Base-by-base conservation (phyloP, 2,888 invertebrate species). In the Thymelicus sylvestris region DNA sequence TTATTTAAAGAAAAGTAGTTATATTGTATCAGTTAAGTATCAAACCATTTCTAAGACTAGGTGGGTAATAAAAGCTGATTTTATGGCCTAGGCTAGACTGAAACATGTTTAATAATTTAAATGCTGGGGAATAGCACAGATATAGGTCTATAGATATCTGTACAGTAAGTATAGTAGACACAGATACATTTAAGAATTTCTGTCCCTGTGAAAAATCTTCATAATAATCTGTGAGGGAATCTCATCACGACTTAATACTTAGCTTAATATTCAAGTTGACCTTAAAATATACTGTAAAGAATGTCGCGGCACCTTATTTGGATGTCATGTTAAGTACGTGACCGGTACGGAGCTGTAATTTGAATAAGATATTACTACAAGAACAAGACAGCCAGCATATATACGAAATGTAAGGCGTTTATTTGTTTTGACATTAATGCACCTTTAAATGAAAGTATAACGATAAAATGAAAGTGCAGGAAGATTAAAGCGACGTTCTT, bases 271-370 rank as follows among this genome's bases (percentile, higher is more conserved):
- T 70, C 10, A 59, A 59, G 64, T 50, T 15, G 41, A 73, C 69
- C 72, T 73, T 73, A 73, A 75, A 73, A 76, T 38, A 52, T 48
- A 76, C 75, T 19, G 50, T 55, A 74, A 67, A 74, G 76, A 77
- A 76, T 74, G 74, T 76, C 70, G 74, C 74, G 75, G 78, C 74
- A 75, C 81, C 81, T 78, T 83, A 75, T 80, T 74, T 74, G 72
- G 67, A 68, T 74, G 74, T 72, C 76, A 76, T 74, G 72, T 74
- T 75, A 74, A 66, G 63, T 60, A 77, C 77, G 77, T 77, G 78
- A 75, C 74, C 72, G 71, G 73, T 65, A 67, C 71, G 66, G 55
- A 68, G 72, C 74, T 73, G 74, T 75, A 61, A 72, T 71, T 71
- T 71, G 70, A 74, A 77, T 74, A 67, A 71, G 68, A 67, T 70